Conservation (phyloP, 2,113 vertebrate species). For the Ceyx margarethae region DNA sequence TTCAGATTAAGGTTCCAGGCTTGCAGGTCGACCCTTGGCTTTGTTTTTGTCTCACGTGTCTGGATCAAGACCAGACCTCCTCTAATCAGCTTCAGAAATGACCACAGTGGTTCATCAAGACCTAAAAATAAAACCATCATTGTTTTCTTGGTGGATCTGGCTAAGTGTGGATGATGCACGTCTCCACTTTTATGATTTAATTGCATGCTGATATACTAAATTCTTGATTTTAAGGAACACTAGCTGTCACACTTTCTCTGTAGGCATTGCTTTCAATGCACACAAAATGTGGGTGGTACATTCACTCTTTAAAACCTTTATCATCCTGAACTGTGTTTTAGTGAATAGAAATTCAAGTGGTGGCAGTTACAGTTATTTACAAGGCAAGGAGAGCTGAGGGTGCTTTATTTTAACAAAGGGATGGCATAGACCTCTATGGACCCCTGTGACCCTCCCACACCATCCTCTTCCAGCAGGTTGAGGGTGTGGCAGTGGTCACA, state of each 20-base stretch:
- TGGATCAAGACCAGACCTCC: background rate
- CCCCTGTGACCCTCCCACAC: background rate
- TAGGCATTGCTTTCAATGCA: background rate
- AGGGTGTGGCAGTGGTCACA: background rate
- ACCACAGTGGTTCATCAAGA: background rate
- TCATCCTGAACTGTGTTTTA: background rate
- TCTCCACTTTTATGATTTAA: background rate
- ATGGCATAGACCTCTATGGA: fast-evolving
- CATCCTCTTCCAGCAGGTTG: background rate
- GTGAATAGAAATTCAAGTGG: background rate
- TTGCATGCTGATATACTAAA: background rate
- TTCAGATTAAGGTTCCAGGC: background rate
- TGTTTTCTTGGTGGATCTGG: background rate
- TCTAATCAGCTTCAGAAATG: background rate
- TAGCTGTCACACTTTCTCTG: background rate
- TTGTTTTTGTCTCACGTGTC: background rate
- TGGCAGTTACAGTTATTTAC: background rate
- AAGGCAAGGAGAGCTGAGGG: background rate
- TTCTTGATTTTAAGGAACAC: background rate
- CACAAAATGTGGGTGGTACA: background rate
- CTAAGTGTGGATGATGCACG: background rate
- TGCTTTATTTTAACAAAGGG: background rate
- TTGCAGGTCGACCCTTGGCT: background rate
- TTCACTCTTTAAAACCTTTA: background rate
- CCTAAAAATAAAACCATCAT: background rate